phyloP scores from a whole-genome alignment of 2,888 invertebrate genomes.

The Hydroisotoma schaefferi region DNA sequence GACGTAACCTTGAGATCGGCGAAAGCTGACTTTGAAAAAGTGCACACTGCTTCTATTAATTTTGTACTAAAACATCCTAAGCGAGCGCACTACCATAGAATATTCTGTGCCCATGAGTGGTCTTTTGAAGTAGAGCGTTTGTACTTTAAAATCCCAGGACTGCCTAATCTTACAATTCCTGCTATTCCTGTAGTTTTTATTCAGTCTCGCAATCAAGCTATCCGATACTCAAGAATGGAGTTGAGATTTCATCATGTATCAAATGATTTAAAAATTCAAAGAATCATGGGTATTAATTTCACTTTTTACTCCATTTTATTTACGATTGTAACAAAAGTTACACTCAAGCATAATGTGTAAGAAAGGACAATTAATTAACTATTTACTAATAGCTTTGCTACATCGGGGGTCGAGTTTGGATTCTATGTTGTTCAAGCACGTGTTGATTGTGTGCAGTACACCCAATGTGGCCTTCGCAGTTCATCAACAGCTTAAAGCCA shows the following conservation, averaged over 20 bases:
- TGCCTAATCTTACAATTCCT: background rate
- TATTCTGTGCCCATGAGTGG: constrained; percentile 27
- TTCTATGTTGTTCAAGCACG: background rate
- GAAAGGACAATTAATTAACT: constrained; percentile 7
- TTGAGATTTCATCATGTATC: constrained; percentile 6
- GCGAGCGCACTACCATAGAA: constrained; percentile 3
- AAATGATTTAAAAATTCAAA: constrained; percentile 8
- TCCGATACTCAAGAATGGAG: constrained; percentile 20
- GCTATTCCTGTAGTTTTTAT: constrained; percentile 14
- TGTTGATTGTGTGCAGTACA: constrained; percentile 15
- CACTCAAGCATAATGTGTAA: too few relatives aligned
- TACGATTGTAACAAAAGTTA: too few relatives aligned
- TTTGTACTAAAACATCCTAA: background rate
- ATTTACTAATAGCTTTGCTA: background rate
- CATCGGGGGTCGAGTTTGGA: background rate
- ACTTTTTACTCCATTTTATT: too few relatives aligned
- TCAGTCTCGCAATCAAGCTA: constrained; percentile 21
- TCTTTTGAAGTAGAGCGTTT: constrained; percentile 12
- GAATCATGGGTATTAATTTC: constrained; percentile 14
- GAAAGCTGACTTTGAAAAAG: background rate
- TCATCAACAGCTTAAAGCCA: constrained; percentile 4
- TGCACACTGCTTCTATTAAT: constrained; percentile 4
- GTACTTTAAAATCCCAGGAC: background rate
- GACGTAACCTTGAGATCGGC: constrained; percentile 12
- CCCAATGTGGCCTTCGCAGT: constrained; percentile 1